Evolutionary conservation across 2,797 vertebrate species (phyloP).

Genomic region (Propithecus deckenii): DNA sequence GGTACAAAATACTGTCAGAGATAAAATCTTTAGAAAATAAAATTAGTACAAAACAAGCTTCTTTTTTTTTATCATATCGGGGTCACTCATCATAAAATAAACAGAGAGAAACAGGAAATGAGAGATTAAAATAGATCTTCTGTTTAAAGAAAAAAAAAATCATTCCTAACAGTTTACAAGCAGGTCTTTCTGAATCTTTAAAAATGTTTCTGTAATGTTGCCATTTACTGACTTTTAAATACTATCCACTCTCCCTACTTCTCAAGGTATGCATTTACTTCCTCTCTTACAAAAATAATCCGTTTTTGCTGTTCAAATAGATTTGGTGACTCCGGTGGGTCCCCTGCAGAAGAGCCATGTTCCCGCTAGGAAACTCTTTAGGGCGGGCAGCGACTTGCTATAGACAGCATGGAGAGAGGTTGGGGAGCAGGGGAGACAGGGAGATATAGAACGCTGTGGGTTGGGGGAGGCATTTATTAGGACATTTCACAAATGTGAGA

Average conservation of each 20-base stretch:
- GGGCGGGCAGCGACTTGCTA: neutral
- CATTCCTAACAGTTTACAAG: neutral
- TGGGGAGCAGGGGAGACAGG: neutral
- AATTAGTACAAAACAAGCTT: neutral
- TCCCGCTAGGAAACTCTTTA: neutral
- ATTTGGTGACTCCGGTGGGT: neutral
- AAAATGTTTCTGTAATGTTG: neutral
- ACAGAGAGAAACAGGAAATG: constrained; percentile 36
- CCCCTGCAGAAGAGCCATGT: neutral
- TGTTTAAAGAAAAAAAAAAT: neutral
- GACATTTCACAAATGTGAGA: no score
- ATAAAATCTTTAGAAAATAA: constrained; percentile 21
- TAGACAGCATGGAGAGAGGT: neutral
- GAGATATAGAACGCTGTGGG: neutral
- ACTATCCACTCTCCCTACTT: neutral
- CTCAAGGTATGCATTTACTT: neutral
- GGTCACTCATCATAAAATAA: constrained; percentile 7
- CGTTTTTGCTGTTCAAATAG: neutral
- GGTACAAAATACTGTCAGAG: neutral
- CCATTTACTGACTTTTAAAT: neutral
- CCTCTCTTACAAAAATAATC: neutral
- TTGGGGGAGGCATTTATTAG: neutral
- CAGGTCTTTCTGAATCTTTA: neutral
- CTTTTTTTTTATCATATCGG: neutral
- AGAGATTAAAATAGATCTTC: constrained; percentile 18